Evolutionary conservation across 2,888 invertebrate species (phyloP).

Genomic region (Polymixis lichenea): DNA sequence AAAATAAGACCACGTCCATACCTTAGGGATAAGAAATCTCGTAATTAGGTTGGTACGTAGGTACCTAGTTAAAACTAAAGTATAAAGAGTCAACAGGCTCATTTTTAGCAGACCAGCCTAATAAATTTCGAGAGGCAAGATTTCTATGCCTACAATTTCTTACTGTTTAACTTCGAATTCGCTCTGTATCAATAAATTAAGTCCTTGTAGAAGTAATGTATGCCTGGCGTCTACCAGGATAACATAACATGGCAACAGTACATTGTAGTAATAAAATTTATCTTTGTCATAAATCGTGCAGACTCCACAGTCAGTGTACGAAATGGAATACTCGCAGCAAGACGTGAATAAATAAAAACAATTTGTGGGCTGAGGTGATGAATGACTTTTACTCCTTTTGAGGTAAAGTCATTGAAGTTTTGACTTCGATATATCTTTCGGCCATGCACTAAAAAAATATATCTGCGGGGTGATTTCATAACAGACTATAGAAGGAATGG

Average conservation of each 20-base stretch:
- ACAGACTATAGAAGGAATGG: no score
- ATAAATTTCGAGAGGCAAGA: not conserved
- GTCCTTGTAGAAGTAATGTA: constrained; percentile 32
- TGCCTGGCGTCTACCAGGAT: constrained; percentile 37
- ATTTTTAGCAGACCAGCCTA: not conserved
- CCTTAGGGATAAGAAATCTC: not conserved
- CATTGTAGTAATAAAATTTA: constrained; percentile 63
- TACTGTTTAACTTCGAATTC: constrained; percentile 1
- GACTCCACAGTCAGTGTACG: constrained; percentile 34
- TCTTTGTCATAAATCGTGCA: constrained; percentile 62
- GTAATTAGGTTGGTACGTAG: not conserved
- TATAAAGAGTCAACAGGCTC: not conserved
- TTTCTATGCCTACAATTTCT: not conserved
- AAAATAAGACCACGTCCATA: not conserved
- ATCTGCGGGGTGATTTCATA: no score
- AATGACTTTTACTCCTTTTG: constrained; percentile 29
- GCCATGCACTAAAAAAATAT: not conserved
- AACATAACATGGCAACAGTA: constrained; percentile 48
- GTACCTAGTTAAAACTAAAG: no score
- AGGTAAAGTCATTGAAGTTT: constrained; percentile 42
- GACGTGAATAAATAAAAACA: constrained; percentile 48
- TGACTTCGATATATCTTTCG: not conserved
- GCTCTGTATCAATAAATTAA: constrained; percentile 41
- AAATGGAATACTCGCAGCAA: constrained; percentile 41
- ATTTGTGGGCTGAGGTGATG: constrained; percentile 43